A percentile compares a stretch with the other conserved stretches of the same genome.
Conservation (phyloP, 2,797 vertebrate genomes). For the Ispidina picta region DNA sequence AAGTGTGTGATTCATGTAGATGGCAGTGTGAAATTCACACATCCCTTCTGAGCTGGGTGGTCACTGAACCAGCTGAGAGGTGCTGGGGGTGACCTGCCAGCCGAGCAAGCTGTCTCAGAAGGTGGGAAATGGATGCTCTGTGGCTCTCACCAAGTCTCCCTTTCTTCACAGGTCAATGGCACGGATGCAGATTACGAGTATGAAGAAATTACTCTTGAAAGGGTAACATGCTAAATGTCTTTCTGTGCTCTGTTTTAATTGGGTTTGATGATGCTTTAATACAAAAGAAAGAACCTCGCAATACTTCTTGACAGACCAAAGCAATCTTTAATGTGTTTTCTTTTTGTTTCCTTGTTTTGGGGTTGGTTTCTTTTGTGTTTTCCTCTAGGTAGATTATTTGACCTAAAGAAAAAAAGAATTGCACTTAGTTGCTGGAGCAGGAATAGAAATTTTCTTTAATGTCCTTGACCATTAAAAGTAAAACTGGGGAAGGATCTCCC, state of each 20-base stretch:
- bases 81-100: background rate
- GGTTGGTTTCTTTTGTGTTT: background rate
- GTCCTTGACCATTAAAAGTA: background rate
- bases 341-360: background rate
- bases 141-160: background rate
- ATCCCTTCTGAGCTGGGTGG: background rate
- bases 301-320: background rate
- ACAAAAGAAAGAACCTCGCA: background rate
- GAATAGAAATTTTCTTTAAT: background rate
- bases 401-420: background rate
- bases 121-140: background rate
- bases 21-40: background rate
- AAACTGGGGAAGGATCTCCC: background rate
- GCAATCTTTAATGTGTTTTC: background rate
- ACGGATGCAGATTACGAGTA: conserved; percentile 96
- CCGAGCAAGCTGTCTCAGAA: background rate
- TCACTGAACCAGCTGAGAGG: background rate
- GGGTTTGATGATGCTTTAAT: background rate
- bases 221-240: conserved; percentile 79
- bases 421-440: background rate
- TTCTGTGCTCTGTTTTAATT: background rate
- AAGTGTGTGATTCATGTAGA: background rate
- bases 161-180: conserved; percentile 88
- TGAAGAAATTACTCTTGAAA: conserved; percentile 96
- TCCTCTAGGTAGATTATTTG: background rate